Percentiles rank a stretch among this genome's conserved stretches.
phyloP scores from a whole-genome alignment of 2,797 vertebrate genomes.

The Sparus aurata region DNA sequence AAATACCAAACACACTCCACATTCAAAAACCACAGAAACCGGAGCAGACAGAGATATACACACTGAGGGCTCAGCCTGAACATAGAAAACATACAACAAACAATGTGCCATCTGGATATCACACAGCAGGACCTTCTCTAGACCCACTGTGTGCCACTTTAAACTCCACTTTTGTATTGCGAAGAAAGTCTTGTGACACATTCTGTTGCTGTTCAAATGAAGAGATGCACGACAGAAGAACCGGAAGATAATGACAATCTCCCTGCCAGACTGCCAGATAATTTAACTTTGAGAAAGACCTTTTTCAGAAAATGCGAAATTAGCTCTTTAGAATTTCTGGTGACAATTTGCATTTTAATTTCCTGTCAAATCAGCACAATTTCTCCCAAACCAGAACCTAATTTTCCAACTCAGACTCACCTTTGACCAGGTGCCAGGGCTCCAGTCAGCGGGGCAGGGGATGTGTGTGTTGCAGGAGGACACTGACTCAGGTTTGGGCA shows the following conservation, averaged over 20 bases:
- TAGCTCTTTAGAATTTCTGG: not conserved
- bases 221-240: not conserved
- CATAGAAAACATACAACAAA: no score
- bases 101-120: no score
- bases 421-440: slow-evolving; percentile 90
- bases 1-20: no score
- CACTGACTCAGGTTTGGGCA: slow-evolving; percentile 83
- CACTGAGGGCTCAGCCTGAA: no score
- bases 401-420: slow-evolving; percentile 79
- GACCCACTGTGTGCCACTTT: not conserved
- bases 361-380: not conserved
- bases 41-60: no score
- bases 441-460: slow-evolving; percentile 91
- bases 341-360: not conserved
- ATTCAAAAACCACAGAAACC: no score
- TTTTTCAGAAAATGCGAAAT: slow-evolving; percentile 16
- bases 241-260: not conserved
- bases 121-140: no score
- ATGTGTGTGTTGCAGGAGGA: slow-evolving; percentile 86
- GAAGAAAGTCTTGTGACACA: not conserved
- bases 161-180: not conserved
- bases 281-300: not conserved
- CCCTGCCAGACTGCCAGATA: not conserved
- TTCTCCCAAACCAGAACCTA: not conserved
- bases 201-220: not conserved